Percentiles rank a stretch among this genome's conserved stretches.
phyloP scores from a whole-genome alignment of 1,140 invertebrate species.

The Tyrophagus putrescentiae region DNA sequence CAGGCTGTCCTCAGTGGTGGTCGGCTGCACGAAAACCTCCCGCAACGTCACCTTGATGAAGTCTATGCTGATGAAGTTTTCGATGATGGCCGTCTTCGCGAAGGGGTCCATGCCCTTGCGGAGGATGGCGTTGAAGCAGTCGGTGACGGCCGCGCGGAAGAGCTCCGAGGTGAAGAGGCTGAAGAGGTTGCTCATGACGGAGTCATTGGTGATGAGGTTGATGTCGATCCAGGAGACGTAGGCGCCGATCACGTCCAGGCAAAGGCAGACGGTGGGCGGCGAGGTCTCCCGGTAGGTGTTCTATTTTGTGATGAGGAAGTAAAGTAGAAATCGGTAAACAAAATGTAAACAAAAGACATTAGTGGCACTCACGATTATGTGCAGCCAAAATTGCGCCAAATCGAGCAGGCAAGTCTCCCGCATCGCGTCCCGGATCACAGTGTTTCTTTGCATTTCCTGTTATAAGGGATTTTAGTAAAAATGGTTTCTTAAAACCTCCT shows the following conservation, averaged over 20 bases:
- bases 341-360: constrained; percentile 3
- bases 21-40: constrained; percentile 1
- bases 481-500: background rate
- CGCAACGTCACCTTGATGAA: constrained; percentile 11
- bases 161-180: constrained; percentile 33
- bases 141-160: constrained; percentile 39
- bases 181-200: constrained; percentile 41
- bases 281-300: constrained; percentile 34
- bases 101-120: constrained; percentile 45
- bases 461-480: constrained; percentile 2
- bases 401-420: constrained; percentile 39
- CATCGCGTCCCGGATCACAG: constrained; percentile 43
- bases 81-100: constrained; percentile 41
- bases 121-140: constrained; percentile 43
- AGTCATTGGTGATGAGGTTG: constrained; percentile 42
- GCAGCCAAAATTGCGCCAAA: constrained; percentile 43
- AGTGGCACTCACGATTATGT: constrained; percentile 39
- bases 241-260: constrained; percentile 42
- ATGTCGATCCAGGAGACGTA: constrained; percentile 48
- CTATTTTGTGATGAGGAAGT: constrained; percentile 30
- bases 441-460: constrained; percentile 39
- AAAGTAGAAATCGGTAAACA: constrained; percentile 16
- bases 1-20: constrained; percentile 35
- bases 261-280: constrained; percentile 36
- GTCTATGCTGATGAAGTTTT: constrained; percentile 38